phyloP scores from a whole-genome alignment of 2,888 invertebrate genomes.

The Torymus auratus region DNA sequence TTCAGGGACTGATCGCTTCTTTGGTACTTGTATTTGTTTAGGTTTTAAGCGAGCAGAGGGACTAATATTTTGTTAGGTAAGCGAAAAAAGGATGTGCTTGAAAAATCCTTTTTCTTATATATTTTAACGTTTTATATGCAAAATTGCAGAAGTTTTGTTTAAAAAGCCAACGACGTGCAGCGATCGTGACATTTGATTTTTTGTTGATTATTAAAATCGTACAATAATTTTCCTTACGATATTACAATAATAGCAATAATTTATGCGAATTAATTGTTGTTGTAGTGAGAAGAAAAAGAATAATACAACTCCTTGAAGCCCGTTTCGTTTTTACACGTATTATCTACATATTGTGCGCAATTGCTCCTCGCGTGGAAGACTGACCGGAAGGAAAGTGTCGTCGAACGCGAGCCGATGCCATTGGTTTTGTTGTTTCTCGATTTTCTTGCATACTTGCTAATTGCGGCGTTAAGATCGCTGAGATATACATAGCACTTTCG shows the following conservation, averaged over 20 bases:
- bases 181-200: slow-evolving; percentile 28
- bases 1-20: slow-evolving; percentile 13
- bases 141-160: slow-evolving; percentile 40
- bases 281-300: slow-evolving; percentile 14
- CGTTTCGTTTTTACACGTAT: slow-evolving; percentile 22
- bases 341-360: slow-evolving; percentile 55
- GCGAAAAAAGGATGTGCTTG: slow-evolving; percentile 22
- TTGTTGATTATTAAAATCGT: slow-evolving; percentile 9
- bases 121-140: slow-evolving; percentile 20
- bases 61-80: slow-evolving; percentile 20
- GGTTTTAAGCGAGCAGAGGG: slow-evolving; percentile 25
- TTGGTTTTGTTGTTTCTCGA: not conserved
- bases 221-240: slow-evolving; percentile 3
- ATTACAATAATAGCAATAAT: slow-evolving; percentile 20
- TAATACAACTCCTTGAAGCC: slow-evolving; percentile 12
- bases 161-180: slow-evolving; percentile 9
- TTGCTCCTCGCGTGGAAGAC: slow-evolving; percentile 51
- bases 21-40: slow-evolving; percentile 1
- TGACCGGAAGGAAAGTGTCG: slow-evolving; percentile 57
- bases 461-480: slow-evolving; percentile 35
- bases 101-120: slow-evolving; percentile 28
- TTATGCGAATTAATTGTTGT: slow-evolving; percentile 26
- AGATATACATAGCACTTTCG: slow-evolving; percentile 41
- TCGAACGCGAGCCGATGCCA: slow-evolving; percentile 44
- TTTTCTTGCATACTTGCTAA: slow-evolving; percentile 31